These are phyloP conservation scores for Aurelia coerulea DNA, from an alignment of 30 jellyfish, hydroid and myxozoan species.

Conservation along the genomic window DNA sequence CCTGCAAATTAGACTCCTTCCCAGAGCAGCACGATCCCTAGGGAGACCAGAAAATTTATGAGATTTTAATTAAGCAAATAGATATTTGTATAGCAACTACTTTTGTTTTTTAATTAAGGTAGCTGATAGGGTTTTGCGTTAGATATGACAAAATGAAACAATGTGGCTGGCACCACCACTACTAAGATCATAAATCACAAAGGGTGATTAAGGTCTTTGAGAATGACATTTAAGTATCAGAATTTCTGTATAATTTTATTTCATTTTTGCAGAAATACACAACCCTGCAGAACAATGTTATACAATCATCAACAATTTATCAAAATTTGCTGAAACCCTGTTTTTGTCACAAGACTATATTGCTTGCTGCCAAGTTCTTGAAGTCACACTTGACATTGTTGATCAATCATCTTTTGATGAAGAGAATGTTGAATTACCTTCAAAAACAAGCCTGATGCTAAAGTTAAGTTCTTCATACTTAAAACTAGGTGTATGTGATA, in stretches of 20 bases:
- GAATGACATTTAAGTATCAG: no score
- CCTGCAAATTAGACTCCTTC: no score
- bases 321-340: conserved; percentile 30
- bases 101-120: no score
- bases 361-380: conserved; percentile 27
- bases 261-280: background rate
- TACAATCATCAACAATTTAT: background rate
- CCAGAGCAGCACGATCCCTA: no score
- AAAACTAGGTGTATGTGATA: conserved; percentile 7
- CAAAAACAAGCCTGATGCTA: conserved; percentile 20
- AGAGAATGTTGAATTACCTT: background rate
- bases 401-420: background rate
- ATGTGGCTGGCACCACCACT: no score
- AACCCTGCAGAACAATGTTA: background rate
- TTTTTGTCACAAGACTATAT: background rate
- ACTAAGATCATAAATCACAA: no score
- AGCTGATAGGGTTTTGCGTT: no score
- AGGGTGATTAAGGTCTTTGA: no score
- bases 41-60: no score
- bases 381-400: conserved; percentile 12
- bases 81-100: no score
- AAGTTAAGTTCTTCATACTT: conserved; percentile 48
- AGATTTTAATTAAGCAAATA: no score
- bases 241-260: background rate
- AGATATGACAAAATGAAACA: no score